Evolutionary conservation across 37 sponge, comb jelly and placozoan species (phyloP).

Genomic region (Bolinopsis microptera): DNA sequence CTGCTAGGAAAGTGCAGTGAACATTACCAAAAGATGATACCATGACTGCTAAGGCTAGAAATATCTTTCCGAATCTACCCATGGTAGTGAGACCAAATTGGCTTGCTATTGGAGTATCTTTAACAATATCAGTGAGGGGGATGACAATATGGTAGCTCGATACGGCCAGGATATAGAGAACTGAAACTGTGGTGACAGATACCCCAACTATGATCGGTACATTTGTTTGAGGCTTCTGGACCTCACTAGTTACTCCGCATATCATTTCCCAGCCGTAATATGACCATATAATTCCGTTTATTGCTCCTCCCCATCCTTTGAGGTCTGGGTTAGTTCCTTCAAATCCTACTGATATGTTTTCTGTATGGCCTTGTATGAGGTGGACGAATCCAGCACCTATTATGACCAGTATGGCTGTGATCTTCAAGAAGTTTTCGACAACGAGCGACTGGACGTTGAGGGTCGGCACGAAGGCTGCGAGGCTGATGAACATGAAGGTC

Average conservation of each 20-base stretch:
- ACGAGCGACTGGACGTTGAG: neutral
- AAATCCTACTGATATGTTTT: neutral
- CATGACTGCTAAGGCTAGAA: neutral
- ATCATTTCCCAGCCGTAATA: conserved; percentile 8
- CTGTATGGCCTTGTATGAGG: neutral
- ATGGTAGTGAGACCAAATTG: neutral
- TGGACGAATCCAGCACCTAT: neutral
- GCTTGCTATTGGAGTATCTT: conserved; percentile 16
- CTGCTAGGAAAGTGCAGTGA: neutral
- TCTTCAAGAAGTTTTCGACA: neutral
- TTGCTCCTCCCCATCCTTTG: neutral
- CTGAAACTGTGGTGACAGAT: neutral
- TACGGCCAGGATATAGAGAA: neutral
- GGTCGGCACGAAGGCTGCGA: neutral
- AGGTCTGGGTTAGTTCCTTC: neutral
- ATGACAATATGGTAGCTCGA: neutral
- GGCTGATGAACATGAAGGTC: neutral
- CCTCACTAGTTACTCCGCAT: neutral
- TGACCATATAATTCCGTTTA: neutral
- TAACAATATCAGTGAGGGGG: neutral
- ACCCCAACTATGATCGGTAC: neutral
- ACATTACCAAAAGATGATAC: neutral
- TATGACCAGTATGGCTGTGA: neutral
- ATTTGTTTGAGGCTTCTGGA: conserved; percentile 6
- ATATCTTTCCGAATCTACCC: neutral